Evolutionary conservation across 2,888 invertebrate genomes (phyloP), one percentile per base, ranked within the genome.

Genomic region (Drosophila maculinotata): DNA sequence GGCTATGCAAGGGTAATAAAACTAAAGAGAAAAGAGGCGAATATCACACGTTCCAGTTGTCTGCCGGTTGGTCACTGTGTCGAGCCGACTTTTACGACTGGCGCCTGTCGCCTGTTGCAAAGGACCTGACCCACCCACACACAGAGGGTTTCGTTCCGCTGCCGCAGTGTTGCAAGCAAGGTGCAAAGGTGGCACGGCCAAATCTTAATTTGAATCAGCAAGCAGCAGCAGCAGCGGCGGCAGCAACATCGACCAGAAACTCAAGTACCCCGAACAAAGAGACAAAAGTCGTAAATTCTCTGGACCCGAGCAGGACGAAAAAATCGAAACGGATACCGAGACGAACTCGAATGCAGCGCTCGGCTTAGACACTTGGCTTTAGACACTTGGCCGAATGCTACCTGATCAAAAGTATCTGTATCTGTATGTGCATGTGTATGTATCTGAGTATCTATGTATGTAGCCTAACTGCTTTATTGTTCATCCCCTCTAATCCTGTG

Each of bases 321-420:
- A 58, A 33, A n/a, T n/a, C 36, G 33, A n/a, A 14, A 38, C 14
- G 0, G 31, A 45, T 31, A 36, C 60, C 44, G 42, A 56, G 52
- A 39, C 65, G 54, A 64, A 35, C 51, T 38, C 38, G 53, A 54
- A 33, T 25, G n/a, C n/a, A n/a, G n/a, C 41, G 28, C 31, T 56
- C 56, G 82, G 78, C 88, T 84, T 86, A 86, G 74, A 78, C 70
- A 82, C 86, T 80, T 83, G 86, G 84, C 87, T 88, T 86, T 81
- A 68, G 66, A 77, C 80, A 79, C 84, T 71, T 76, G 71, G 45
- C 52, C 57, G 33, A 42, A 10, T 28, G 51, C 71, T 67, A 62
- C 68, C 76, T 74, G 70, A 33, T 38, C 28, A 30, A 33, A 36
- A 10, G 25, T 35, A 26, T 33, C 12, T 31, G 4, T 36, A 12